Evolutionary conservation across 2,888 invertebrate genomes (phyloP).

Genomic region (Nyleta sp.): DNA sequence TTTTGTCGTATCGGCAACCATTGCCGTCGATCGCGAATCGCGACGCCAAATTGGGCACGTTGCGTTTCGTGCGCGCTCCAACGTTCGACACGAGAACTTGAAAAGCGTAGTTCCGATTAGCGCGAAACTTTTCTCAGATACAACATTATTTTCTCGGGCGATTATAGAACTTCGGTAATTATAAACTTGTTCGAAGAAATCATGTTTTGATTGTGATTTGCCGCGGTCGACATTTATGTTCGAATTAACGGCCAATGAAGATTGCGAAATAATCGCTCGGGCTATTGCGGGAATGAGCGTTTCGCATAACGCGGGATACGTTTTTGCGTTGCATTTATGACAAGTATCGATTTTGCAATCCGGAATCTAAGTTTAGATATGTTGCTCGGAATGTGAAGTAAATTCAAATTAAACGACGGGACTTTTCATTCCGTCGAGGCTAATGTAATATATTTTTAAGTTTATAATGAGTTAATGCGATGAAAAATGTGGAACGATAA

Average conservation of each 20-base stretch:
- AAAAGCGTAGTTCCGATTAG: slow-evolving; percentile 62
- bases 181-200: slow-evolving; percentile 57
- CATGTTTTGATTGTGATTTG: slow-evolving; percentile 53
- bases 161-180: slow-evolving; percentile 53
- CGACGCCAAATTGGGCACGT: slow-evolving; percentile 29
- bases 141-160: slow-evolving; percentile 57
- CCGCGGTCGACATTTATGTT: slow-evolving; percentile 26
- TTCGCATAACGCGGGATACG: too few species aligned
- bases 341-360: too few species aligned
- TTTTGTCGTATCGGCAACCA: slow-evolving; percentile 24
- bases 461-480: too few species aligned
- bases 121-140: slow-evolving; percentile 55
- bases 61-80: slow-evolving; percentile 53
- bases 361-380: too few species aligned
- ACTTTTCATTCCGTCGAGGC: too few species aligned
- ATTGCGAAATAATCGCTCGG: slow-evolving; percentile 20
- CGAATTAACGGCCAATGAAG: slow-evolving; percentile 42
- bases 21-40: slow-evolving; percentile 35
- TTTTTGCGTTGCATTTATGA: too few species aligned
- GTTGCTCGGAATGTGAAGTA: too few species aligned
- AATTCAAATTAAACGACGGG: too few species aligned
- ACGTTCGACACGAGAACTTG: slow-evolving; percentile 59
- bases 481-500: too few species aligned
- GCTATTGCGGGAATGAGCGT: background rate
- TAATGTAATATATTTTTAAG: too few species aligned